A percentile compares a stretch with the other conserved stretches of the same genome.
These are phyloP conservation scores for Echinarachnius parma DNA, from an alignment of 53 echinoderm and acorn worm genomes.

Conservation along the genomic window DNA sequence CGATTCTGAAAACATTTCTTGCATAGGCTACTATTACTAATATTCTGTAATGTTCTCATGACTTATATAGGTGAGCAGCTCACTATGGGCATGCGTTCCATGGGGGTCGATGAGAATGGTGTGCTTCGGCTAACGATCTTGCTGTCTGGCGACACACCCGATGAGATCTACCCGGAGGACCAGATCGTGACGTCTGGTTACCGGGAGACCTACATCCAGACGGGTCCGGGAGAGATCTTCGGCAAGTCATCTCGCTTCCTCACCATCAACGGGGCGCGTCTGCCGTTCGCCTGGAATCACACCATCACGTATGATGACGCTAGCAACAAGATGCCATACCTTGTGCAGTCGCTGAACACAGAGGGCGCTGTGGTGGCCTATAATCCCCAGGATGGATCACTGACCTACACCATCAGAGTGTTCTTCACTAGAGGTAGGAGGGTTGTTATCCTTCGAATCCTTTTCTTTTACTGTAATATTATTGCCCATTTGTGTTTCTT, in stretches of 20 bases:
- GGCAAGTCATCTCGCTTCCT: slow-evolving; percentile 62
- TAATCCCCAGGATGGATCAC: slow-evolving; percentile 43
- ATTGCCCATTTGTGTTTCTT: no score
- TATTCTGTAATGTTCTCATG: no score
- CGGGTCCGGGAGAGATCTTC: slow-evolving; percentile 75
- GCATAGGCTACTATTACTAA: no score
- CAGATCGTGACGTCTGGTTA: slow-evolving; percentile 49
- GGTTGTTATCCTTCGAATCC: no score
- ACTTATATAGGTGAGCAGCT: slow-evolving; percentile 78
- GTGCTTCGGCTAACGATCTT: slow-evolving; percentile 57
- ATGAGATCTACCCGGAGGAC: slow-evolving; percentile 47
- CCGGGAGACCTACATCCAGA: slow-evolving; percentile 77
- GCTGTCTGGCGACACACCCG: slow-evolving; percentile 70
- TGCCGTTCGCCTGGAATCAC: slow-evolving; percentile 83
- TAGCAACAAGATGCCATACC: slow-evolving; percentile 60
- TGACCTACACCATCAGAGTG: slow-evolving; percentile 66
- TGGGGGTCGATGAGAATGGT: slow-evolving; percentile 75
- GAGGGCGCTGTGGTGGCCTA: slow-evolving; percentile 54
- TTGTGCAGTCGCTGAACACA: slow-evolving; percentile 71
- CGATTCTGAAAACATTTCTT: no score
- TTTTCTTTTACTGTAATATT: no score
- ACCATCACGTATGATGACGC: slow-evolving; percentile 49
- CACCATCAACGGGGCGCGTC: slow-evolving; percentile 44
- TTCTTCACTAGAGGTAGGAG: slow-evolving; percentile 77
- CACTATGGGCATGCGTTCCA: slow-evolving; percentile 52